phyloP scores from a whole-genome alignment of 1,140 invertebrate genomes.

The Oscheius sp. region DNA sequence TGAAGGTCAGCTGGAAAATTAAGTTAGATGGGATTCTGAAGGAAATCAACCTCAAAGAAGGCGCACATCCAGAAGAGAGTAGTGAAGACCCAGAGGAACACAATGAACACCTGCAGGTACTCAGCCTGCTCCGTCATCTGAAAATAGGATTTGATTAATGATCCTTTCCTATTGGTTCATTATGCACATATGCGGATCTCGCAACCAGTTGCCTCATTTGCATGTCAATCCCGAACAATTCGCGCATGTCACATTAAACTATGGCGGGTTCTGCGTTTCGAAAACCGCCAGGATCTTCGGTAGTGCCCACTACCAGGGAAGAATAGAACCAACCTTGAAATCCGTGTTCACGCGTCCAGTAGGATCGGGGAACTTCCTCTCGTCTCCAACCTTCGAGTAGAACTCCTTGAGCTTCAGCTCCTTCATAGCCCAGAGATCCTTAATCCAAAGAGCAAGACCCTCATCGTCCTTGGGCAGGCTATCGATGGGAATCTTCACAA shows the following conservation, averaged over 20 bases:
- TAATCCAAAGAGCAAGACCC: conserved; percentile 35
- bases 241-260: not conserved
- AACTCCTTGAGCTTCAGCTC: conserved; percentile 37
- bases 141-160: not conserved
- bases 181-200: not conserved
- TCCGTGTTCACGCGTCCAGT: not conserved
- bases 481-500: conserved; percentile 32
- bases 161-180: too few species aligned
- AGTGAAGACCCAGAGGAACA: conserved; percentile 21
- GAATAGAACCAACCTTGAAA: not conserved
- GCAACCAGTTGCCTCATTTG: conserved; percentile 7
- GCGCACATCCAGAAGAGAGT: conserved; percentile 25
- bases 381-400: conserved; percentile 17
- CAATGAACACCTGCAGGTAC: conserved; percentile 7
- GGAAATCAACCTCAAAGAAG: conserved; percentile 22
- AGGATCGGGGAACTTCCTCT: not conserved
- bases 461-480: conserved; percentile 25
- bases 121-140: not conserved
- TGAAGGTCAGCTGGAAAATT: conserved; percentile 15
- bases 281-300: too few species aligned
- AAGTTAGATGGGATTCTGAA: conserved; percentile 1
- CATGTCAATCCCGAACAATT: not conserved
- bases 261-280: too few species aligned
- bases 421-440: conserved; percentile 36
- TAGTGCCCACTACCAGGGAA: not conserved